Conservation (phyloP, 2,797 vertebrate species). For the Dipus sagitta region DNA sequence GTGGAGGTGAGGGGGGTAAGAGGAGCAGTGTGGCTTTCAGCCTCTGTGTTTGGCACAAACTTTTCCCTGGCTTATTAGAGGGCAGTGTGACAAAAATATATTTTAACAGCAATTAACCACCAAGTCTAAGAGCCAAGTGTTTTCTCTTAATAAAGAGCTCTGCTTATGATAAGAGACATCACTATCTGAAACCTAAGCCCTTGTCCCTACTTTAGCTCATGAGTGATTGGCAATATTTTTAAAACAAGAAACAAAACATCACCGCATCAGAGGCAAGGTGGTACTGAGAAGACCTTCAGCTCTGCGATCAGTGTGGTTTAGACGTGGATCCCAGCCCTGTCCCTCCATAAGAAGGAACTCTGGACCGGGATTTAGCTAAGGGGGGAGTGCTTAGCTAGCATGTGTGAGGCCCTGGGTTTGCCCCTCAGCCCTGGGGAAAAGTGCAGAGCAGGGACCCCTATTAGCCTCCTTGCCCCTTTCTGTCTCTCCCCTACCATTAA, state of each 20-base stretch:
- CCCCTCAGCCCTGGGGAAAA: background rate
- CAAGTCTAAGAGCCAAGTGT: conserved; percentile 68
- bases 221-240: conserved; percentile 47
- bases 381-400: background rate
- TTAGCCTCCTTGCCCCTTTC: background rate
- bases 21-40: background rate
- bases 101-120: conserved; percentile 46
- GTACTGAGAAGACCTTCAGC: background rate
- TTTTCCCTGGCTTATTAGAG: conserved; percentile 74
- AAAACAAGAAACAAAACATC: background rate
- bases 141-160: conserved; percentile 71
- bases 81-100: conserved; percentile 74
- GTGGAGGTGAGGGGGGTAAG: background rate
- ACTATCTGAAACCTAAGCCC: conserved; percentile 54
- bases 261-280: background rate
- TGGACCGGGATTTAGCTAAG: background rate
- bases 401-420: background rate
- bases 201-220: background rate
- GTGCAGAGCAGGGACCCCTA: background rate
- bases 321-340: background rate
- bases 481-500: background rate
- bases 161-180: conserved; percentile 68
- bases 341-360: background rate
- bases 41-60: conserved; percentile 73
- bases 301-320: background rate